Conservation (phyloP, 1,140 invertebrate genomes). For the Heliconius eleuchia region DNA sequence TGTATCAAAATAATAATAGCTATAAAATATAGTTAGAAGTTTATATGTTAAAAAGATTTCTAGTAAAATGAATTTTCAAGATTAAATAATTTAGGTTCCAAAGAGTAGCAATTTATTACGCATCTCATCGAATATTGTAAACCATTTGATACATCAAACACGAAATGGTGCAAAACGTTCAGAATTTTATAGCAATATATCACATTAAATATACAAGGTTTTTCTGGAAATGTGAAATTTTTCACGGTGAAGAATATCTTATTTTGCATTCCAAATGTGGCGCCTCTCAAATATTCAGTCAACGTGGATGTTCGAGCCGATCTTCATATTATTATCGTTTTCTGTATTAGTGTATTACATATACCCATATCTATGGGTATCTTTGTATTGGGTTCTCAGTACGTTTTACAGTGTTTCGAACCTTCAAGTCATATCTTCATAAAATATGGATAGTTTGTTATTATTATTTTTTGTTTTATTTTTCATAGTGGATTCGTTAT, state of each 20-base stretch:
- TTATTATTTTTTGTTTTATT: not conserved
- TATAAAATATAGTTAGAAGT: not conserved
- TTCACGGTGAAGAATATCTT: conserved; percentile 24
- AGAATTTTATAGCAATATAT: conserved; percentile 14
- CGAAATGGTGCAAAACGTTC: conserved; percentile 9
- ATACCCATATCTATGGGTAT: not conserved
- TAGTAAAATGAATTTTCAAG: not conserved
- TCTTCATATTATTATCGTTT: conserved; percentile 31
- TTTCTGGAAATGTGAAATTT: conserved; percentile 12
- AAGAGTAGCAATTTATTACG: conserved; percentile 1
- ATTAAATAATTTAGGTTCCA: not conserved
- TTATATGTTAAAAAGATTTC: not conserved
- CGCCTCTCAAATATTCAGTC: conserved; percentile 28
- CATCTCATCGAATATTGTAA: not conserved
- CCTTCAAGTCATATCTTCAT: not conserved
- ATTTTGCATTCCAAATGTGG: conserved; percentile 24
- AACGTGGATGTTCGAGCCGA: conserved; percentile 30
- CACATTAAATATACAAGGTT: conserved; percentile 18
- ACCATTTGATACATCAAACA: conserved; percentile 1
- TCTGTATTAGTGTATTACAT: not conserved
- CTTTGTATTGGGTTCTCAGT: not conserved
- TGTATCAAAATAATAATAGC: not conserved
- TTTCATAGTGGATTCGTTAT: not conserved
- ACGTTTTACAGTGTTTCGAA: not conserved
- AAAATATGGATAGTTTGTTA: not conserved